Evolutionary conservation across 2,888 invertebrate genomes (phyloP), one percentile per base, ranked within the genome.

Genomic region (Pegoplata infirma): DNA sequence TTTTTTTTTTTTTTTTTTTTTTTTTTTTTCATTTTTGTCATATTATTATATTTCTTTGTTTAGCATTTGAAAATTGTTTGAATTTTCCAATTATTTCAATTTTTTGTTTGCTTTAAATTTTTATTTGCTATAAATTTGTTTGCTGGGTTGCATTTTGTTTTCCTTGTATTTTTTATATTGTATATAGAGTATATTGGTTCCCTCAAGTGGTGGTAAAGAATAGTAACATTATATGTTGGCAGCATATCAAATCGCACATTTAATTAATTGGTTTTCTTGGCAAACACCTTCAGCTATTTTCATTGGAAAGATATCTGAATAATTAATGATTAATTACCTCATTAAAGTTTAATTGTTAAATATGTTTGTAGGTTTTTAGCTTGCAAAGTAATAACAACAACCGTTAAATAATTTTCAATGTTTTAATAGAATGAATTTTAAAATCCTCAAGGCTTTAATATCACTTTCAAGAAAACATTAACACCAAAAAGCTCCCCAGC

Each of bases 271-370:
- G 68, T 75, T 81, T 82, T 76, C 79, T 72, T 66, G 79, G 67
- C 76, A 84, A 82, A 81, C 82, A 81, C 83, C 82, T 82, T 80
- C 44, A 80, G 82, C 80, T 71, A 77, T 82, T 81, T 80, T 80
- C 77, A 69, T 74, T 66, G 28, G 28, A 16, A 64, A 76, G 66
- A 77, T 76, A 77, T 80, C 69, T 67, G 73, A 72, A 80, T 85
- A 84, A 84, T 86, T 84, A 84, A 85, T 87, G 85, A 86, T 84
- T 84, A 85, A 87, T 87, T 82, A 82, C 82, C 82, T 82, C 77
- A 82, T 83, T 84, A 76, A 82, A 82, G 83, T 84, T 84, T 82
- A 84, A 85, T 84, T 85, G 84, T 66, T 71, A n/a, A 51, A 49
- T 58, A 17, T n/a, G n/a, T n/a, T 51, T 12, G 36, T 36, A 12